Evolutionary conservation across 2,113 vertebrate species (phyloP).

Genomic region (Scatophagus argus): DNA sequence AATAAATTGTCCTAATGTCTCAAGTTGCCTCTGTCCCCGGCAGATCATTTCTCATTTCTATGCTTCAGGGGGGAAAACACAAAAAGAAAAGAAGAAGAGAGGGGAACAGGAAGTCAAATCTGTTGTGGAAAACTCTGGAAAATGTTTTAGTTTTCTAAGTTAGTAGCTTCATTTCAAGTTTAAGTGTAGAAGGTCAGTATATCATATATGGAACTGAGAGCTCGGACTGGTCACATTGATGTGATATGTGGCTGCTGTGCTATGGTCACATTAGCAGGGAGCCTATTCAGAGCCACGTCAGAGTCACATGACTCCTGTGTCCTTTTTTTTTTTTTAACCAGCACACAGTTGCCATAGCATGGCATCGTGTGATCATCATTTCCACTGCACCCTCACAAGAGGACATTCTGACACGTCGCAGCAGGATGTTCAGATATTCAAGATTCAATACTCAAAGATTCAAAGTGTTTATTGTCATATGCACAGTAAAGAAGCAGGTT

Average conservation of each 20-base stretch:
- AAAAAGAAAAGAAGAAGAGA: constrained; percentile 14
- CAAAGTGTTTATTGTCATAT: no score
- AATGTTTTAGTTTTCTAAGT: not conserved
- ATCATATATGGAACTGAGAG: constrained; percentile 5
- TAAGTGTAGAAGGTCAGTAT: not conserved
- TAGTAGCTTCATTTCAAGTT: not conserved
- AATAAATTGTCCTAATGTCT: constrained; percentile 27
- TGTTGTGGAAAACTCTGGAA: constrained; percentile 23
- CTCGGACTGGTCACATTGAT: constrained; percentile 6
- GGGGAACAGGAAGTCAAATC: constrained; percentile 37
- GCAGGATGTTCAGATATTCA: no score
- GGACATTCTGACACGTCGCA: no score
- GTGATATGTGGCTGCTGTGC: not conserved
- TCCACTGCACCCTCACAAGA: not conserved
- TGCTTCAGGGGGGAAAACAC: constrained; percentile 14
- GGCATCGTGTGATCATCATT: constrained; percentile 1
- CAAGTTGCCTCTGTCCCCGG: constrained; percentile 39
- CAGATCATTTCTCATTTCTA: constrained; percentile 16
- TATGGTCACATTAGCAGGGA: not conserved
- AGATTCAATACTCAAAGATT: no score
- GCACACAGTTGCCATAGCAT: not conserved
- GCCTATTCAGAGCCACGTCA: constrained; percentile 2
- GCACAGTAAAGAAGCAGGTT: no score
- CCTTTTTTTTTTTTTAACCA: constrained; percentile 23
- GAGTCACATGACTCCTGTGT: constrained; percentile 25